Evolutionary conservation across 2,797 vertebrate genomes (phyloP).

Genomic region (Euphonia xanthogaster): DNA sequence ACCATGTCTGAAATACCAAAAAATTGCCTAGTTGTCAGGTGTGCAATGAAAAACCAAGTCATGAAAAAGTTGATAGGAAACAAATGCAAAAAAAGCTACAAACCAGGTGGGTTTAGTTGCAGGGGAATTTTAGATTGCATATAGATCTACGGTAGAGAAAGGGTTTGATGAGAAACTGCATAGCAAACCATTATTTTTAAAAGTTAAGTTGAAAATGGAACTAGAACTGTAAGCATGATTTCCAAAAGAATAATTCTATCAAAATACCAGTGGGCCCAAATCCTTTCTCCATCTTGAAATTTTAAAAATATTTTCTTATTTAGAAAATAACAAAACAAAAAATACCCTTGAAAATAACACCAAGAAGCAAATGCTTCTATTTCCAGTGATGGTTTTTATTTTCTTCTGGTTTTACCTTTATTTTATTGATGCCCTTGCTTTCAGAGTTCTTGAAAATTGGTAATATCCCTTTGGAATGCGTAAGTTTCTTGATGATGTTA

Average conservation of each 20-base stretch:
- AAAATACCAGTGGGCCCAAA: background rate
- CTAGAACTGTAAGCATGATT: background rate
- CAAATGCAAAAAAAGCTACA: background rate
- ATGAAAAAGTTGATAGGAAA: background rate
- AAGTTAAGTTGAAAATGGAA: background rate
- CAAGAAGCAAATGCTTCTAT: background rate
- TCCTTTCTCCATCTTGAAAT: background rate
- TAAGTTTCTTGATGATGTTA: background rate
- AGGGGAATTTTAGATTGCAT: background rate
- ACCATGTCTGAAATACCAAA: fast-evolving
- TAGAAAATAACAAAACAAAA: background rate
- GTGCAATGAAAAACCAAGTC: background rate
- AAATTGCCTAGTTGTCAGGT: background rate
- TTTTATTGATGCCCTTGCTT: background rate
- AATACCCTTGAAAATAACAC: background rate
- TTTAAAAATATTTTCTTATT: background rate
- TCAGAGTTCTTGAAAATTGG: background rate
- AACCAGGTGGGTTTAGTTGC: background rate
- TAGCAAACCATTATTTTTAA: background rate
- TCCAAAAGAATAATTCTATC: background rate
- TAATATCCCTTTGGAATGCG: background rate
- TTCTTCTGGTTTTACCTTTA: background rate
- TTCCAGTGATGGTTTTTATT: background rate
- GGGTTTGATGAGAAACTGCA: background rate
- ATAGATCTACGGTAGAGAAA: background rate